Base-by-base conservation (phyloP, 2,888 invertebrate genomes). In the Lydus trimaculatus region DNA sequence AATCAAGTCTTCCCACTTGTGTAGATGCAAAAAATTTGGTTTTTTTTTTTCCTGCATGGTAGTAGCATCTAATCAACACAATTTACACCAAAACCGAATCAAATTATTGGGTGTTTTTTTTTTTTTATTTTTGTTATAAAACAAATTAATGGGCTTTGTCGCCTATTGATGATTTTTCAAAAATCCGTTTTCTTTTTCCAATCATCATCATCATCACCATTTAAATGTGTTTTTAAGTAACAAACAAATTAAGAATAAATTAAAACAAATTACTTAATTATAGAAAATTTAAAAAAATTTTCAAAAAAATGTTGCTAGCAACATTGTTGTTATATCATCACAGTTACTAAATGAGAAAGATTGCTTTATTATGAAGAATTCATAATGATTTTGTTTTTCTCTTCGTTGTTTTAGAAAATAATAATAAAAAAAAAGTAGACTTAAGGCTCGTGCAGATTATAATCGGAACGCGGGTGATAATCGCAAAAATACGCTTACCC, bases 171-270 rank as follows among this genome's bases (percentile, higher is more conserved):
- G 13, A 56, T 25, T 56, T 13, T 23, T 15, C 56, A 56, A 56
- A 56, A 56, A 56, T 56, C 6, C 11, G 23, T 23, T 23, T 48
- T 23, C 48, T 48, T 2, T 52, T 15, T 9, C n/a, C 20, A 48
- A 3, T 48, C 48, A 48, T 3, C 2, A 48, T 13, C 2, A 56
- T 56, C 23, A 56, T 25, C 56, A 25, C 15, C 56, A 56, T 25
- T 20, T 20, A 36, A 61, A 61, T 61, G 61, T 1, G 25, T 61
- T 61, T 61, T 31, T 33, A 61, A 61, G n/a, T 39, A 36, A 61
- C 61, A 61, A 61, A 61, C 61, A 61, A 61, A 61, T 61, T 61
- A 61, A 20, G 20, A 61, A 61, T 61, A 23, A 39, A 61, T 61
- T 36, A 61, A 33, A 61, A 33, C 33, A 33, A 25, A 60, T 60